phyloP scores from a whole-genome alignment of 2,797 vertebrate species.

The Coccyzus lansbergi region DNA sequence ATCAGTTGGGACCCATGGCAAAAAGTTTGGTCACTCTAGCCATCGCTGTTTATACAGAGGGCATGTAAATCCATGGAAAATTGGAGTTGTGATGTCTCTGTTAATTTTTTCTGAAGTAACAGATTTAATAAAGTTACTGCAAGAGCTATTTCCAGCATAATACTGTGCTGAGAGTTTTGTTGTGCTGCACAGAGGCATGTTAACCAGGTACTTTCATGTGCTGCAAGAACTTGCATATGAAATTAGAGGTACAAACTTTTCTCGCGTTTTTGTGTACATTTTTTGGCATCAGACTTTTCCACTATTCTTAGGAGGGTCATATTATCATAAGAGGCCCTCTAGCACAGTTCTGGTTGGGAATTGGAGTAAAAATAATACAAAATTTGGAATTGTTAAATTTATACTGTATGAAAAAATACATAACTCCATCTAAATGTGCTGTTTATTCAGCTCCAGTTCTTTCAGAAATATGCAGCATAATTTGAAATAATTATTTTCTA shows the following conservation, averaged over 20 bases:
- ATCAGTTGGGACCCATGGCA: neutral
- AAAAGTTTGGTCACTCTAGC: neutral
- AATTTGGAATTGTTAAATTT: neutral
- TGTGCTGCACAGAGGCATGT: constrained; percentile 25
- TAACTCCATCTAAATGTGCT: neutral
- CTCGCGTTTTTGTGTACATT: neutral
- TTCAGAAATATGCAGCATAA: neutral
- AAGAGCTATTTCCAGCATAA: neutral
- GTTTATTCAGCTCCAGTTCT: neutral
- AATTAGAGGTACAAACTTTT: neutral
- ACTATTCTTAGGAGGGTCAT: neutral
- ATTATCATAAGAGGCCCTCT: neutral
- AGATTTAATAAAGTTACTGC: neutral
- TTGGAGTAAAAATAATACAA: neutral
- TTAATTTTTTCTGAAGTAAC: neutral
- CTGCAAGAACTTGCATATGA: neutral
- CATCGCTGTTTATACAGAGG: neutral
- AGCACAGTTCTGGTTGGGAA: neutral
- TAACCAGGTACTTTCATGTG: neutral
- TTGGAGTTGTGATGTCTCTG: neutral
- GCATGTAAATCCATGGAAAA: neutral
- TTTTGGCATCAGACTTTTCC: neutral
- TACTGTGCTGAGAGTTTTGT: neutral
- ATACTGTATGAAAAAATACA: neutral
- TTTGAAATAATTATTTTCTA: constrained; percentile 26